Evolutionary conservation across 2,797 vertebrate species (phyloP), one percentile per base, ranked within the genome.

Genomic region (Rhinoraja longicauda): DNA sequence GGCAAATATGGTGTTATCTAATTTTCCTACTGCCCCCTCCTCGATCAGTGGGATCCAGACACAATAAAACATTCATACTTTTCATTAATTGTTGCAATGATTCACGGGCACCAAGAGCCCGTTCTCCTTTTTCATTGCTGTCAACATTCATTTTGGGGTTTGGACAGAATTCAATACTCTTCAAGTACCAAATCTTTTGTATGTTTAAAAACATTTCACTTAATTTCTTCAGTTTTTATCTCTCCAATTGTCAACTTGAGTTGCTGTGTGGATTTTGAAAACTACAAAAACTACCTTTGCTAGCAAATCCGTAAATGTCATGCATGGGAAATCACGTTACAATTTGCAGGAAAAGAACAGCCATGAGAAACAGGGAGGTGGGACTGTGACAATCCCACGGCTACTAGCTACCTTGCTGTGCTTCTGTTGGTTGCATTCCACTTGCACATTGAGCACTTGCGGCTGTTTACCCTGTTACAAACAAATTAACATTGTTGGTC

Each of bases 371-470:
- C 9, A 75, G 39, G 4, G 17, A 10, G 7, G 67, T 39, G 39
- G 39, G 32, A 26, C 53, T 26, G 17, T 7, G 39, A 1, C 39
- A 17, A 32, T 17, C 13, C 13, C 6, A 9, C n/a, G 1, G 36
- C 72, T 72, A 26, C 17, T 70, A 73, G 15, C 3, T 73, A 92
- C 90, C 90, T 92, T 92, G 70, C 2, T 72, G 36, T 92, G 39
- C 45, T 75, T 92, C 90, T 92, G 70, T 57, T 92, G 90, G 15
- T 92, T 92, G 75, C 90, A 92, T 75, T 92, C 90, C 90, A 92
- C 70, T 2, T 73, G 90, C 2, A 92, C 67, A 15, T 92, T 92
- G 75, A 92, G 9, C 21, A 92, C 45, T 26, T 92, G 90, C 57
- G 72, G 21, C 19, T 92, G 67, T 39, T 92, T 92, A 12, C 90